Evolutionary conservation across 2,113 vertebrate genomes (phyloP), one percentile per base, ranked within the genome.

Genomic region (Emydocephalus ijimae): DNA sequence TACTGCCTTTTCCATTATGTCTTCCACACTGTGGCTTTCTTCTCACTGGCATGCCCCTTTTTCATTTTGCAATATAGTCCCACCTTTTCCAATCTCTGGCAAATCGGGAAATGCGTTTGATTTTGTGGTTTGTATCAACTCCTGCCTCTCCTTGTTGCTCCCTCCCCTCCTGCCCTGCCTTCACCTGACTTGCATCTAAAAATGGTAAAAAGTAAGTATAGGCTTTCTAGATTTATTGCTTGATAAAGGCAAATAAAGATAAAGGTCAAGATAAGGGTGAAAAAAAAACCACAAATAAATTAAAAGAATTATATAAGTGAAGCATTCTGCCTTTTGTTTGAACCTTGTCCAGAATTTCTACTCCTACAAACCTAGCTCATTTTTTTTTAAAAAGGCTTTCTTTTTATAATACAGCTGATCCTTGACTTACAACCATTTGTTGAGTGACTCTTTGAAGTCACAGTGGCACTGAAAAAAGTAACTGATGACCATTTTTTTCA

Each of bases 241-340:
- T 93, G 85, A 91, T 29, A 91, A 91, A 86, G 55, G 85, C 69
- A n/a, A 61, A 91, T 39, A 52, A 90, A 11, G 93, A 94, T 92
- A 91, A 94, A 92, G 93, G n/a, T 55, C 61, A 26, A 50, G 50
- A 74, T 85, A 10, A 92, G 90, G 94, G 94, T 93, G 85, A 93
- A 88, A 93, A 93, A 59, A 29, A 29, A 0, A 8, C 5, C 39
- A 5, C 3, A 26, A 56, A 56, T 56, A 6, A 91, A 61, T 92
- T 61, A 85, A 88, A 50, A 92, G 94, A 74, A 90, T 95, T 90
- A 96, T 91, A 29, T 61, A 85, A 94, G 43, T 91, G 95, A 88
- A 87, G 90, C 59, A 21, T 90, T 95, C 59, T 85, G n/a, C 9
- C 64, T 85, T 23, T 92, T 95, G 55, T 45, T 10, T 91, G 88